Percentiles rank a stretch among this genome's conserved stretches.
These are phyloP conservation scores for Chitala chitala DNA, from an alignment of 2,113 vertebrate genomes.

Conservation along the genomic window DNA sequence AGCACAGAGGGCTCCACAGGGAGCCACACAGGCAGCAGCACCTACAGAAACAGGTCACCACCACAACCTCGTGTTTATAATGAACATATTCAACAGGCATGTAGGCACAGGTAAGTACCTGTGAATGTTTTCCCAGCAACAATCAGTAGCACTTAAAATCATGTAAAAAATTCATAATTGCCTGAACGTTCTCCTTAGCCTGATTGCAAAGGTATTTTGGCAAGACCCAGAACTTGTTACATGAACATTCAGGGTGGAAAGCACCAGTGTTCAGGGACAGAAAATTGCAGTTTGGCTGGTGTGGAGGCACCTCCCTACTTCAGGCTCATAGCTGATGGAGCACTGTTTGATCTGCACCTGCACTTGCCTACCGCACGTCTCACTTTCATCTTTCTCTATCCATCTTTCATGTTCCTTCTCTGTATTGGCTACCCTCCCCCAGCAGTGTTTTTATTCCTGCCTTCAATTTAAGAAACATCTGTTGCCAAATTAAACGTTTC, in stretches of 20 bases:
- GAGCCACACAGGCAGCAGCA: too few species aligned
- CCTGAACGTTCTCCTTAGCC: too few species aligned
- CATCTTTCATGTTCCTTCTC: conserved; percentile 1
- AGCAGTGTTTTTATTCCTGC: background rate
- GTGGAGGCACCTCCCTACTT: background rate
- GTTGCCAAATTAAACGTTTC: conserved; percentile 1
- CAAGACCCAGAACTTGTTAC: background rate
- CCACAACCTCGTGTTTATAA: too few species aligned
- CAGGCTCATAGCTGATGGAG: background rate
- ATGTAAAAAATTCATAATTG: too few species aligned
- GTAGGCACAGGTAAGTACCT: too few species aligned
- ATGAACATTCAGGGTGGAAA: background rate
- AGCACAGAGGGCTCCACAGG: too few species aligned
- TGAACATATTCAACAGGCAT: too few species aligned
- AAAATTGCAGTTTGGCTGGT: background rate
- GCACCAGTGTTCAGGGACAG: background rate
- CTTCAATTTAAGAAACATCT: conserved; percentile 3
- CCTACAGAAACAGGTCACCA: too few species aligned
- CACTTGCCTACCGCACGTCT: background rate
- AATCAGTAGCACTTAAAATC: too few species aligned
- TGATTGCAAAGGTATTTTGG: conserved; percentile 7
- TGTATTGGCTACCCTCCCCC: background rate
- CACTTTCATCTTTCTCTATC: conserved; percentile 18
- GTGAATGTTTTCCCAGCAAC: too few species aligned
- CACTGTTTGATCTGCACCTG: conserved; percentile 21